phyloP scores from a whole-genome alignment of 2,888 invertebrate genomes.

The Rhamnusium bicolor region DNA sequence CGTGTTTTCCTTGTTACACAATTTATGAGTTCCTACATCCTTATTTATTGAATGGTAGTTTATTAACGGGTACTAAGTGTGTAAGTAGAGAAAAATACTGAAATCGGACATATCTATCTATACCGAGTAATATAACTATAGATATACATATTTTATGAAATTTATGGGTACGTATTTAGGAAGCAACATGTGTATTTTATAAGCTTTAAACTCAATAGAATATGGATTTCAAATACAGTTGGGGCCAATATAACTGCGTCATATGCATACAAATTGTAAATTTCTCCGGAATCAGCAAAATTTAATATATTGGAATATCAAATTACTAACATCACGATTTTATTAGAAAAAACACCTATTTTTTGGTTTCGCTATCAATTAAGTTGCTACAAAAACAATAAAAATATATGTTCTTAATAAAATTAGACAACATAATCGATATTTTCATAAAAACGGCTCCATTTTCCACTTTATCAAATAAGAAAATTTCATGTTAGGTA shows the following conservation, averaged over 20 bases:
- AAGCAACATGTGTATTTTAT: constrained; percentile 56
- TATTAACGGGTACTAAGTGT: constrained; percentile 8
- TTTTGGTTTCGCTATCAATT: too few species aligned
- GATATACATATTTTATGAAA: constrained; percentile 46
- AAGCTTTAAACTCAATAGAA: constrained; percentile 54
- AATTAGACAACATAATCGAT: too few species aligned
- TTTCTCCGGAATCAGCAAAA: background rate
- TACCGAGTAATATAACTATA: constrained; percentile 43
- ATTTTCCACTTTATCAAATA: too few species aligned
- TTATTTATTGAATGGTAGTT: constrained; percentile 21
- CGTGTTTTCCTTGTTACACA: background rate
- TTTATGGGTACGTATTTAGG: constrained; percentile 53
- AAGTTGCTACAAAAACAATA: too few species aligned
- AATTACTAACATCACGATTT: background rate
- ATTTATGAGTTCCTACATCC: constrained; percentile 23
- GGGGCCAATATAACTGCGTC: constrained; percentile 32
- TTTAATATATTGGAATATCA: background rate
- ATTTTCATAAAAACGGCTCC: too few species aligned
- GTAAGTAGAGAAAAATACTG: constrained; percentile 11
- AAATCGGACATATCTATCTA: constrained; percentile 29
- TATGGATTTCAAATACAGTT: constrained; percentile 54
- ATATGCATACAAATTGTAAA: constrained; percentile 25
- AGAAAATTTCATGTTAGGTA: too few species aligned
- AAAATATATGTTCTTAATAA: too few species aligned
- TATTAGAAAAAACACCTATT: too few species aligned